Percentiles rank a stretch among this genome's conserved stretches.
These are phyloP conservation scores for Parasteatoda lunata DNA, from an alignment of 2,888 invertebrate genomes.

Conservation along the genomic window DNA sequence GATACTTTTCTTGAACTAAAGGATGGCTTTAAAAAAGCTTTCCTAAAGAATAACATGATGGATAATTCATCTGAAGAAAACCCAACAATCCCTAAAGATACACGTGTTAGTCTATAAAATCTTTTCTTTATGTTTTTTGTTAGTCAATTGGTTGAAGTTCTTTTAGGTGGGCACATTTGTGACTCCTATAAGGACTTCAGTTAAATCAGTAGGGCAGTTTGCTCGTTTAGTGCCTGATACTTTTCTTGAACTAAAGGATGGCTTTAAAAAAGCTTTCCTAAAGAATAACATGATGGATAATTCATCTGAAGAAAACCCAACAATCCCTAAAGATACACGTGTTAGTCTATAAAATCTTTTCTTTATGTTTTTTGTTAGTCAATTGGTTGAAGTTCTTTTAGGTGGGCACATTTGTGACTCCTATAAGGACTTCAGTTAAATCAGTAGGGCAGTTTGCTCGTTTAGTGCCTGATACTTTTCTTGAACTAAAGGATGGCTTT, in stretches of 20 bases:
- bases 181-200: constrained; percentile 87
- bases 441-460: constrained; percentile 84
- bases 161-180: constrained; percentile 79
- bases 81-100: constrained; percentile 23
- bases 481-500: constrained; percentile 87
- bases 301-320: constrained; percentile 28
- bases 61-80: constrained; percentile 32
- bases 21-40: constrained; percentile 86
- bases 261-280: constrained; percentile 83
- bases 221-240: constrained; percentile 92
- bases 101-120: constrained; percentile 5
- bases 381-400: no score
- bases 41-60: constrained; percentile 72
- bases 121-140: no score
- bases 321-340: constrained; percentile 19
- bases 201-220: constrained; percentile 83
- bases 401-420: constrained; percentile 82
- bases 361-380: no score
- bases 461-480: constrained; percentile 90
- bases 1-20: constrained; percentile 90
- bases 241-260: constrained; percentile 88
- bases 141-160: neutral
- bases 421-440: constrained; percentile 87
- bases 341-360: neutral
- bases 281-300: constrained; percentile 55